Conservation (phyloP, 92 coral and sea anemone species). For the Zoanthus sansibaricus region DNA sequence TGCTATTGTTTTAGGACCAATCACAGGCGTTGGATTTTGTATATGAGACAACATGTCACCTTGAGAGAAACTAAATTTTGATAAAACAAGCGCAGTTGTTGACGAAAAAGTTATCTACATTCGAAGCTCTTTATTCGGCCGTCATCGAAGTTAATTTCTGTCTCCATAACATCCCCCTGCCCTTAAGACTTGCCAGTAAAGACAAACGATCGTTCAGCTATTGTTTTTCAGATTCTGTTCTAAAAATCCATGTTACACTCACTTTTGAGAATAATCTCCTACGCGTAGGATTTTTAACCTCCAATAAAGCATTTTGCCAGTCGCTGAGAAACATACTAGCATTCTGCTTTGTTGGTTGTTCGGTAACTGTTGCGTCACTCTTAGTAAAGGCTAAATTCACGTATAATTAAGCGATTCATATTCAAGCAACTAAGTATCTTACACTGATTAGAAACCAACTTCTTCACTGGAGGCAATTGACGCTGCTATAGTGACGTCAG, state of each 20-base stretch:
- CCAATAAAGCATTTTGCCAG: neutral
- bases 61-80: constrained; percentile 46
- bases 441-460: constrained; percentile 52
- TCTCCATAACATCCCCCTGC: neutral
- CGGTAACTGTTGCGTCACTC: neutral
- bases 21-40: constrained; percentile 7
- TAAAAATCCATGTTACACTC: neutral
- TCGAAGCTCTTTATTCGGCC: neutral
- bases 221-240: neutral
- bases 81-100: neutral
- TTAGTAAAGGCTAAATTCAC: neutral
- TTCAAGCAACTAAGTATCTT: neutral
- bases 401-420: neutral
- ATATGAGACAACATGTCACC: constrained; percentile 32
- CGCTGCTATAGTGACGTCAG: constrained; percentile 69
- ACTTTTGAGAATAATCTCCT: neutral
- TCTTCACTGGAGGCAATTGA: constrained; percentile 28
- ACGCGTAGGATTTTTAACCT: neutral
- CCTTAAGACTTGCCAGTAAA: neutral
- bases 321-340: neutral
- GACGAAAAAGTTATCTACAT: neutral
- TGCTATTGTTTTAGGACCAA: constrained; percentile 31
- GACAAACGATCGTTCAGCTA: neutral
- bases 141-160: neutral
- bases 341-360: neutral